Conservation (phyloP, 2,797 vertebrate species). For the Mormyrus proboscirostris region DNA sequence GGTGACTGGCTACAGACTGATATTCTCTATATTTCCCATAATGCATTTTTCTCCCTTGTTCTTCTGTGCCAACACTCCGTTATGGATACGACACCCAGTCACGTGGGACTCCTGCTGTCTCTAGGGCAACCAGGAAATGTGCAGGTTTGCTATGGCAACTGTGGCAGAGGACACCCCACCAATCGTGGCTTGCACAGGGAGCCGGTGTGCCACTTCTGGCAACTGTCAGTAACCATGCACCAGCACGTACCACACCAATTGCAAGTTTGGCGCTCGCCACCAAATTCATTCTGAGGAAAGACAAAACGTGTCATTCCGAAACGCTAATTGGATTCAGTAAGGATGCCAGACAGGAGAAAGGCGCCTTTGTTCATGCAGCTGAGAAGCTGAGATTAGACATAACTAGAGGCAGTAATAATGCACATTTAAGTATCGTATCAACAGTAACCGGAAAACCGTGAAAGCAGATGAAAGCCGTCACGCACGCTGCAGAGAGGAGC, state of each 20-base stretch:
- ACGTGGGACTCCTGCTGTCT: conserved; percentile 54
- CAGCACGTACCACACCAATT: conserved; percentile 30
- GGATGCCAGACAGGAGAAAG: not conserved
- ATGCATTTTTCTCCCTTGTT: not conserved
- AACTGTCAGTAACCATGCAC: conserved; percentile 44
- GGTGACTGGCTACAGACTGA: not conserved
- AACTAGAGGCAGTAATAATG: conserved; percentile 7
- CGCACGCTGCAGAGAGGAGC: not conserved
- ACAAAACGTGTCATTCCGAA: not conserved
- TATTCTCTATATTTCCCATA: not conserved
- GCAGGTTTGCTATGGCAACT: conserved; percentile 66
- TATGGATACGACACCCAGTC: conserved; percentile 29
- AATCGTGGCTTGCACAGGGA: conserved; percentile 46
- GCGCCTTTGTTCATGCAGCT: conserved; percentile 17
- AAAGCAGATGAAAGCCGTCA: not conserved
- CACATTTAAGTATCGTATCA: not conserved
- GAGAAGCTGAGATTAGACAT: conserved; percentile 16
- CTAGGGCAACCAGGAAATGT: conserved; percentile 62
- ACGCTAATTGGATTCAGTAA: conserved; percentile 22
- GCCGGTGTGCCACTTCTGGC: conserved; percentile 27
- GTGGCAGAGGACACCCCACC: conserved; percentile 46
- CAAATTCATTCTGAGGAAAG: not conserved
- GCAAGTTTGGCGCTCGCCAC: not conserved
- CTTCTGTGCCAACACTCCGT: conserved; percentile 20
- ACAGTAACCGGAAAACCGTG: not conserved